A percentile compares a stretch with the other conserved stretches of the same genome.
Conservation (phyloP, 2,113 vertebrate genomes). For the Odontesthes bonariensis region DNA sequence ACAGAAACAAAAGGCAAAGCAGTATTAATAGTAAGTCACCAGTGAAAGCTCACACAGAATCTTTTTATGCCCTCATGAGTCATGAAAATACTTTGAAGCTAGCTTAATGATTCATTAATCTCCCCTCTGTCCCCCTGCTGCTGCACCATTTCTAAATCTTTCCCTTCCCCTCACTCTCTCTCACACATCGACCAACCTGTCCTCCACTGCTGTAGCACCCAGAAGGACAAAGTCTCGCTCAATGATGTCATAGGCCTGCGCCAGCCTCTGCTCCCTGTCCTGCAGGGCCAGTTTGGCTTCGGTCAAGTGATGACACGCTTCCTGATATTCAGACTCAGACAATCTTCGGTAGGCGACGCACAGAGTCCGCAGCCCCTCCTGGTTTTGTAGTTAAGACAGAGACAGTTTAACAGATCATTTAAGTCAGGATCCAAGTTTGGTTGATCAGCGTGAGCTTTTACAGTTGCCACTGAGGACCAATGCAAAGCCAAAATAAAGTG, state of each 20-base stretch:
- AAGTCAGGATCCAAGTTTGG: no score
- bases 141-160: conserved; percentile 29
- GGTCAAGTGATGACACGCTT: conserved; percentile 82
- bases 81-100: conserved; percentile 33
- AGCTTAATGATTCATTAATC: conserved; percentile 49
- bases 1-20: background rate
- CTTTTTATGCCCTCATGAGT: conserved; percentile 36
- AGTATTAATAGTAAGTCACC: conserved; percentile 26
- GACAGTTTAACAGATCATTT: background rate
- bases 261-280: conserved; percentile 92
- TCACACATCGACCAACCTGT: conserved; percentile 83
- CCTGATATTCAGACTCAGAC: conserved; percentile 83
- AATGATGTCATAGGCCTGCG: conserved; percentile 92
- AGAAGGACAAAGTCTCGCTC: conserved; percentile 93
- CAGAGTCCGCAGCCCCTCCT: conserved; percentile 95
- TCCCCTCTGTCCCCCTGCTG: conserved; percentile 21
- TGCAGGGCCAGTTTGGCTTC: conserved; percentile 91
- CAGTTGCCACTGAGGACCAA: no score
- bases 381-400: conserved; percentile 10
- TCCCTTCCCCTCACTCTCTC: background rate
- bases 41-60: conserved; percentile 15
- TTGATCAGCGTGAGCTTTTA: no score
- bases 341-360: conserved; percentile 93
- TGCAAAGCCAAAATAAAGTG: background rate
- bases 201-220: conserved; percentile 97